Percentiles rank a stretch among this genome's conserved stretches.
Evolutionary conservation across 2,888 invertebrate genomes (phyloP).

Genomic region (Cephalotes varians): DNA sequence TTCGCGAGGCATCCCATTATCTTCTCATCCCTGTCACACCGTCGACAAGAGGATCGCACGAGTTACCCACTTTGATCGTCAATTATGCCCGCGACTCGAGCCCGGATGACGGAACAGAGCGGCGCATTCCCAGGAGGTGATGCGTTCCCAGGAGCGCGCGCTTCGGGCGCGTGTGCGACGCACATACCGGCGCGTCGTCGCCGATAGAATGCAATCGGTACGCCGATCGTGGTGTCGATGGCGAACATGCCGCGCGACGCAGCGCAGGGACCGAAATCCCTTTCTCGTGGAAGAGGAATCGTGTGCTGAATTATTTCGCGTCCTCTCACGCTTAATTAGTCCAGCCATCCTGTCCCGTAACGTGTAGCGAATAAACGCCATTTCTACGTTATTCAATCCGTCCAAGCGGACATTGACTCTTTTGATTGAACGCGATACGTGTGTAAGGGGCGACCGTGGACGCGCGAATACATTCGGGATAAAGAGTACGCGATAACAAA

Average conservation of each 20-base stretch:
- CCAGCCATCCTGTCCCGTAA: constrained; percentile 23
- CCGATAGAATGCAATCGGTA: constrained; percentile 56
- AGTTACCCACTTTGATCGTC: constrained; percentile 22
- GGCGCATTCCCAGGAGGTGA: constrained; percentile 25
- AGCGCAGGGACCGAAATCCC: constrained; percentile 51
- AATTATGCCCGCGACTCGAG: constrained; percentile 42
- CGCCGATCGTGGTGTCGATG: constrained; percentile 1
- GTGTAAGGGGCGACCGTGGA: not conserved
- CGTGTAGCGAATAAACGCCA: constrained; percentile 42
- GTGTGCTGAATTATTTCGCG: constrained; percentile 55
- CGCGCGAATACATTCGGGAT: not conserved
- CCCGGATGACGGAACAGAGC: constrained; percentile 23
- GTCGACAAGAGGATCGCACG: not conserved
- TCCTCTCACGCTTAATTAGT: constrained; percentile 54
- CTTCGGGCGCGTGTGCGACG: not conserved
- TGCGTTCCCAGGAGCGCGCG: constrained; percentile 55
- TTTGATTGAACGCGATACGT: constrained; percentile 3
- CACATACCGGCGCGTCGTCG: constrained; percentile 8
- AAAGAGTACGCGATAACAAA: not conserved
- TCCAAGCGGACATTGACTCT: not conserved
- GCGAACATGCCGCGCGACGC: not conserved
- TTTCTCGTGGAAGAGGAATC: constrained; percentile 45
- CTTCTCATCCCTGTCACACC: not conserved
- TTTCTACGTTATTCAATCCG: not conserved
- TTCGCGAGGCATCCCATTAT: not conserved